Evolutionary conservation across 1,140 invertebrate species (phyloP).

Genomic region (Chironomus tepperi): DNA sequence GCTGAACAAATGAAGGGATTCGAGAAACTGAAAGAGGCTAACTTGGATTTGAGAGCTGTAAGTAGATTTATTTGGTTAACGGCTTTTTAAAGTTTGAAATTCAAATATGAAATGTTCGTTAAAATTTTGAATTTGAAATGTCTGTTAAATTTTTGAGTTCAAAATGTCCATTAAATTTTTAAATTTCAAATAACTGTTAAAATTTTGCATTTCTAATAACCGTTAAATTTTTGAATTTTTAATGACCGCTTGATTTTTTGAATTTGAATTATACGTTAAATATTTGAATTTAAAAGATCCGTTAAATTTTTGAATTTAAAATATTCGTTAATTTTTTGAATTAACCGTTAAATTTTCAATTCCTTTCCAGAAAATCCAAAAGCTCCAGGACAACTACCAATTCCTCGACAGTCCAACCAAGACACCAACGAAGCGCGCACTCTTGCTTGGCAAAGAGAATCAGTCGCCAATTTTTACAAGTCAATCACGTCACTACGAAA

Average conservation of each 20-base stretch:
- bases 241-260: not conserved
- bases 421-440: not conserved
- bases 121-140: not conserved
- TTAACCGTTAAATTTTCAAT: not conserved
- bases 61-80: no score
- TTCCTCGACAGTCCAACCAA: not conserved
- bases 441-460: constrained; percentile 6
- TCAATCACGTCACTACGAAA: not conserved
- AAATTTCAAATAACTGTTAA: no score
- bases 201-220: no score
- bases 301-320: not conserved
- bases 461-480: not conserved
- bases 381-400: constrained; percentile 1
- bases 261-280: no score
- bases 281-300: not conserved
- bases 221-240: no score
- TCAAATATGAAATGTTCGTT: not conserved
- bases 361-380: constrained; percentile 12
- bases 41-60: not conserved
- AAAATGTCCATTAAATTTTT: no score
- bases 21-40: not conserved
- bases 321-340: not conserved
- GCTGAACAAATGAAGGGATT: not conserved
- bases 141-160: no score
- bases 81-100: no score